Conservation (phyloP, 37 sponge, comb jelly and placozoan species). For the Diacarnus erythraeanus region DNA sequence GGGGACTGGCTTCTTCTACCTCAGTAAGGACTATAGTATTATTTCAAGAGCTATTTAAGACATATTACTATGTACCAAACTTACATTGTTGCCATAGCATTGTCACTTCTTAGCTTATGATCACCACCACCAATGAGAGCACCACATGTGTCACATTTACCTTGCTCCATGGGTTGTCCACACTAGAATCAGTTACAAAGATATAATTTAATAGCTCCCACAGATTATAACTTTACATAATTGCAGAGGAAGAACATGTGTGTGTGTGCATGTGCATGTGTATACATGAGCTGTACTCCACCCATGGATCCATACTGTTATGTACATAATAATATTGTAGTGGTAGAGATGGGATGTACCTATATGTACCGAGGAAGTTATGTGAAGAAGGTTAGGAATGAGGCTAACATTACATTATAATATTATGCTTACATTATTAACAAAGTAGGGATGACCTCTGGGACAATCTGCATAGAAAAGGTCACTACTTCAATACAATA, state of each 20-base stretch:
- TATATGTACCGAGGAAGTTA: neutral
- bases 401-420: neutral
- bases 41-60: constrained; percentile 5
- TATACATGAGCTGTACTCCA: too few species aligned
- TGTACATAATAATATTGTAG: neutral
- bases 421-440: constrained; percentile 51
- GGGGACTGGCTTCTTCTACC: too few species aligned
- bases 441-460: constrained; percentile 75
- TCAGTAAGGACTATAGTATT: too few species aligned
- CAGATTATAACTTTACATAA: too few species aligned
- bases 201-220: too few species aligned
- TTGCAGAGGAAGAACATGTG: too few species aligned
- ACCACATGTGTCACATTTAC: constrained; percentile 46
- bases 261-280: too few species aligned
- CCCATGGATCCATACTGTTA: too few species aligned
- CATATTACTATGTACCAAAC: neutral
- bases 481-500: neutral
- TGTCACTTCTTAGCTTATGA: constrained; percentile 16
- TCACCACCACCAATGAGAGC: constrained; percentile 43
- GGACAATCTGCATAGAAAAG: constrained; percentile 48
- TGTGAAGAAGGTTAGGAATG: neutral
- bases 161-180: constrained; percentile 21
- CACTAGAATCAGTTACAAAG: constrained; percentile 20
- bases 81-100: constrained; percentile 45
- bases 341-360: neutral